Conservation (phyloP, 1,140 invertebrate genomes). For the Amyelois transitella region DNA sequence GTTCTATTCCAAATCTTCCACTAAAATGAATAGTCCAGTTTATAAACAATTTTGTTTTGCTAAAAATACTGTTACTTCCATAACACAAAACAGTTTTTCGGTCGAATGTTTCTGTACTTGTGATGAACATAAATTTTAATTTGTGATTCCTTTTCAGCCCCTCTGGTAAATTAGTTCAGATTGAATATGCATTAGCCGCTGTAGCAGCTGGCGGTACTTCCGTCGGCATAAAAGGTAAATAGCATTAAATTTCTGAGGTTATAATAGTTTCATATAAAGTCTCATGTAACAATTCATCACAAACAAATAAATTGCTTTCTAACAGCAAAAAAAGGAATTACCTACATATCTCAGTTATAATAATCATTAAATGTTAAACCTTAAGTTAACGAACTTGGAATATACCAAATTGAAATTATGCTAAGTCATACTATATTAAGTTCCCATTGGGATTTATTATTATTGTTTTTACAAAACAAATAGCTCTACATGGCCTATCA, state of each 20-base stretch:
- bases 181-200: slow-evolving; percentile 99
- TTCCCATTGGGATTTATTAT: no score
- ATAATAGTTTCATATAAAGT: slow-evolving; percentile 14
- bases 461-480: no score
- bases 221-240: slow-evolving; percentile 95
- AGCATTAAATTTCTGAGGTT: slow-evolving; percentile 40
- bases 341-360: no score
- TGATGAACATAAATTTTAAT: neutral
- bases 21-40: neutral
- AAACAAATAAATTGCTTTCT: no score
- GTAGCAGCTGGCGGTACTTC: slow-evolving; percentile 99
- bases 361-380: neutral
- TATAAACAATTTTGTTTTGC: neutral
- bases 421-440: neutral
- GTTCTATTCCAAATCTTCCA: neutral
- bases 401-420: neutral
- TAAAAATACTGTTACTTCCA: neutral
- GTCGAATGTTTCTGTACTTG: neutral
- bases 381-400: no score
- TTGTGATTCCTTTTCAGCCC: slow-evolving; percentile 82
- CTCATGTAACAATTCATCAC: neutral
- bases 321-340: no score
- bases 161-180: slow-evolving; percentile 99
- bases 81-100: neutral
- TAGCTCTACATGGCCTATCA: no score